Evolutionary conservation across 30 jellyfish, hydroid and myxozoan species (phyloP), one percentile per base, ranked within the genome.

Genomic region (Phacellophora camtschatica): DNA sequence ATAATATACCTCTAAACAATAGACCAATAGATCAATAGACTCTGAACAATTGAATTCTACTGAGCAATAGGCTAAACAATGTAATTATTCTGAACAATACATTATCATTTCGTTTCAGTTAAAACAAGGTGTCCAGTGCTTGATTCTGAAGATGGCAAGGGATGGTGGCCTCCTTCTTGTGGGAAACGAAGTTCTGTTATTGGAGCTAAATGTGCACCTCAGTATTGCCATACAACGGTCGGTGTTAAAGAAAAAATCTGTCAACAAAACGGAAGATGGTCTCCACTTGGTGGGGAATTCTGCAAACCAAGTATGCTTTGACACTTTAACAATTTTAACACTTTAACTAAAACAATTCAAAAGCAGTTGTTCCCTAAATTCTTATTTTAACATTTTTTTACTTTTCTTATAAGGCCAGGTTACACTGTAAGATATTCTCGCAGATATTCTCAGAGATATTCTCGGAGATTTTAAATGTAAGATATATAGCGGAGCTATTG

Each of bases 241-340:
- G 88, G 88, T 20, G 68, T 48, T 3, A 75, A 39, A 12, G 56
- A 75, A 3, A 75, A 75, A 32, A 50, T 75, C 12, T 75, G 88
- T 69, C 78, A 34, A 24, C 37, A n/a, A 12, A 57, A 75, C 57
- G 88, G 88, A 20, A 75, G 79, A 37, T 75, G 78, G 78, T 22
- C 67, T 11, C 77, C 78, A 15, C 30, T 61, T 75, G 88, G 88
- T 15, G 88, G 88, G 28, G 67, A 43, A 15, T 75, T 29, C 43
- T 75, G 88, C 48, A 54, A 35, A 56, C 53, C 68, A 48, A 64
- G 87, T 73, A 69, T 16, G 64, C 13, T 8, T 41, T 8, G 29
- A 12, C 5, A 30, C 22, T 12, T 49, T 49, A 8, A 9, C 16
- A 41, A 8, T 9, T 16, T 41, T 41, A 16, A 16, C 16, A 16